Evolutionary conservation across 2,113 vertebrate genomes (phyloP), one percentile per base, ranked within the genome.

Genomic region (Zingel zingel): DNA sequence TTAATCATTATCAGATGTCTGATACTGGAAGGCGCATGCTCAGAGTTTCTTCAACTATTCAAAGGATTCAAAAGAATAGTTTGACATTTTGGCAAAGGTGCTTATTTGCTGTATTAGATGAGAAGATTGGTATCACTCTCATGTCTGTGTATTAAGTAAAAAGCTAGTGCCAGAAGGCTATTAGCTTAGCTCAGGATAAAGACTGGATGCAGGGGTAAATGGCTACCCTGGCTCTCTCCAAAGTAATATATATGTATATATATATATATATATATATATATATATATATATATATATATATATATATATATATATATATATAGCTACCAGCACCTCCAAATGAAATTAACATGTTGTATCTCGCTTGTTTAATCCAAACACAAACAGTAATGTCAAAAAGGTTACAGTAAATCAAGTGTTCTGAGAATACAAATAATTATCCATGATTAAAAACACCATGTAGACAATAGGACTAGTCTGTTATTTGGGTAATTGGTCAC

Each of bases 401-500:
- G 14, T 63, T 23, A 25, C 16, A 23, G 71, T 70, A 30, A 56
- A 80, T 39, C 53, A 70, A 70, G 59, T 61, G 47, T 70, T 76
- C 23, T 14, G 59, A 62, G 39, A 65, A 74, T 18, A 82, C 27
- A 76, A 69, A 81, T 75, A 77, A 75, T 56, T 57, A 62, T 21
- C 57, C 64, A 39, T 11, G 0, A 70, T 80, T 54, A 54, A 59
- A 79, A 56, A 75, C 70, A 47, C 4, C 43, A 67, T 47, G 58
- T 9, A 59, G 57, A 83, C 74, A 81, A 70, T 51, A n/a, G 56
- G 33, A 66, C 50, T 25, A 56, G 19, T 76, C 57, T 81, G 62
- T 81, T 70, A 80, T 79, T 76, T 77, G 77, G 66, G 61, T 43
- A 54, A 85, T 66, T 79, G 74, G 36, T 66, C 10, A 19, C 15